These are phyloP conservation scores for Drosophila kurseongensis DNA, from an alignment of 1,140 invertebrate species.

Conservation along the genomic window DNA sequence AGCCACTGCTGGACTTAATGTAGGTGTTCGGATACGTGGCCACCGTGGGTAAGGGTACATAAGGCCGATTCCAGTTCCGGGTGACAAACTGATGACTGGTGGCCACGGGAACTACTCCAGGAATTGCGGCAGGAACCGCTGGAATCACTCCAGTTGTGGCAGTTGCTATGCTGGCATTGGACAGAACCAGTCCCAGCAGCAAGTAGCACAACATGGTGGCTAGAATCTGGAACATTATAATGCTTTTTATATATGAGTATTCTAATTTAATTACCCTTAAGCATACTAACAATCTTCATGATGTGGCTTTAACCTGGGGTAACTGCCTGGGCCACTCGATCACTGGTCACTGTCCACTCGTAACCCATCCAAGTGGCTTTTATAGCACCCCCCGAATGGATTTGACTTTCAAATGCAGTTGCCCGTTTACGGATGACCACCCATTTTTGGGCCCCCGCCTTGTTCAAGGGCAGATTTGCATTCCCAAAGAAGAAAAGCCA, in stretches of 20 bases:
- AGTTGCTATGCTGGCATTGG: conserved; percentile 50
- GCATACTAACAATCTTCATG: conserved; percentile 61
- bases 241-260: not conserved
- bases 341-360: conserved; percentile 45
- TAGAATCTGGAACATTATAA: not conserved
- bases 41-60: conserved; percentile 45
- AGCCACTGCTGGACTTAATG: conserved; percentile 46
- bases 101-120: conserved; percentile 48
- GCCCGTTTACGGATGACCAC: conserved; percentile 20
- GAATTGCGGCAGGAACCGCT: conserved; percentile 5
- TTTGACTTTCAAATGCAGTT: conserved; percentile 69
- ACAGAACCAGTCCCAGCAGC: conserved; percentile 37
- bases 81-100: conserved; percentile 70
- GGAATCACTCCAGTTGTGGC: conserved; percentile 38
- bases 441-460: conserved; percentile 48
- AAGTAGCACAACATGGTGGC: conserved; percentile 39
- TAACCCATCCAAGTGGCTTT: not conserved
- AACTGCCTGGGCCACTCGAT: conserved; percentile 12
- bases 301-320: conserved; percentile 1
- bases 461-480: conserved; percentile 62
- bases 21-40: conserved; percentile 56
- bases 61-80: conserved; percentile 60
- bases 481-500: conserved; percentile 40
- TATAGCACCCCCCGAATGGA: conserved; percentile 38
- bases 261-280: not conserved